Conservation (phyloP, 2,888 invertebrate species). For the Notodonta dromedarius region DNA sequence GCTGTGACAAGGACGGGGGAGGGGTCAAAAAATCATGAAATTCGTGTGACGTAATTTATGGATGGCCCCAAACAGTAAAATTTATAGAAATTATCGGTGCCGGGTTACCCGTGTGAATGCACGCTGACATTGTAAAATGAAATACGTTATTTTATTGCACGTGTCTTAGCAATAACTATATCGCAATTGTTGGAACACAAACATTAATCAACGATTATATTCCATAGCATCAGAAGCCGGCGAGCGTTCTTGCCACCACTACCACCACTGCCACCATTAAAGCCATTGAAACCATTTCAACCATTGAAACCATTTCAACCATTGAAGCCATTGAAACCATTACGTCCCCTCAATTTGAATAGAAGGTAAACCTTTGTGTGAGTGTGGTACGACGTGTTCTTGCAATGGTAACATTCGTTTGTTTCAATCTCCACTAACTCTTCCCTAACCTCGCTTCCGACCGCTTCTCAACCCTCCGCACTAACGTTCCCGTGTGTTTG, state of each 20-base stretch:
- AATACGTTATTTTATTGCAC: no score
- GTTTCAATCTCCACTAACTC: conserved; percentile 20
- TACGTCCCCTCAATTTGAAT: conserved; percentile 8
- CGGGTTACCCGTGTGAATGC: no score
- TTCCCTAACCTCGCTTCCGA: conserved; percentile 31
- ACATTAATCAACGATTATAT: conserved; percentile 21
- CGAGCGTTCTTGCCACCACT: conserved; percentile 7
- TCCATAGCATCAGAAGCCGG: conserved; percentile 25
- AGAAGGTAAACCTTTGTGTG: conserved; percentile 30
- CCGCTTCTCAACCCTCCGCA: conserved; percentile 11
- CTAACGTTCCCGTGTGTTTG: conserved; percentile 19
- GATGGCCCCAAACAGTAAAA: no score
- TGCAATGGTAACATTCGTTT: conserved; percentile 27
- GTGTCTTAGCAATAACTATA: no score
- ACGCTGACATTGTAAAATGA: no score
- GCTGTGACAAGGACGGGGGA: no score
- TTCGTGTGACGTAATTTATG: no score
- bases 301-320: conserved; percentile 19
- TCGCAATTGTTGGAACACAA: neutral
- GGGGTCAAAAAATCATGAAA: no score
- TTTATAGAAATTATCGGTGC: no score
- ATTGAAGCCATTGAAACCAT: conserved; percentile 12
- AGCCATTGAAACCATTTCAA: conserved; percentile 8
- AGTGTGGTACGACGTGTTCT: conserved; percentile 12
- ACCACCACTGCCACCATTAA: neutral